A percentile compares a stretch with the other conserved stretches of the same genome.
These are phyloP conservation scores for Pongo pygmaeus DNA, from an alignment of 2,113 vertebrate species.

Conservation along the genomic window DNA sequence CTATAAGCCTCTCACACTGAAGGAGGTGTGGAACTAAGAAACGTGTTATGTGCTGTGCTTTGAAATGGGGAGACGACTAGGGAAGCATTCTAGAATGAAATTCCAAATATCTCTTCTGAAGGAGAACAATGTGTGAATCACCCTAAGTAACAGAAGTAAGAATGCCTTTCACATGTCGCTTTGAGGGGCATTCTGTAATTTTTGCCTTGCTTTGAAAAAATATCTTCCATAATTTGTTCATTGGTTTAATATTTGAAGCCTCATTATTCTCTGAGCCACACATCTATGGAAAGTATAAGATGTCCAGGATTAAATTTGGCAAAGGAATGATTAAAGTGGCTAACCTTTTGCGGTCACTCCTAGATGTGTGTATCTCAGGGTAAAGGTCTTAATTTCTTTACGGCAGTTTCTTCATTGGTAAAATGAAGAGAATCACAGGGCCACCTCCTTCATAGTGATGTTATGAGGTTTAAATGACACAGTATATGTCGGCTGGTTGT, in stretches of 20 bases:
- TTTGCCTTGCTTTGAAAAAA: neutral
- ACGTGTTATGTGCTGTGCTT: accelerated
- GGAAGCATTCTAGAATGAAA: neutral
- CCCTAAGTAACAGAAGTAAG: accelerated
- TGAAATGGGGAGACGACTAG: neutral
- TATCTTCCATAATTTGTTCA: accelerated
- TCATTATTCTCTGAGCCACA: neutral
- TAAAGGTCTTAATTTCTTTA: accelerated
- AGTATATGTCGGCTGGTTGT: accelerated
- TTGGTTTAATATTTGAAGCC: neutral
- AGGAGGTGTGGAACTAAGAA: neutral
- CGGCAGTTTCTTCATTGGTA: neutral
- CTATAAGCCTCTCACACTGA: neutral
- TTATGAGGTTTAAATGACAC: accelerated
- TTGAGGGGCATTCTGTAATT: no score
- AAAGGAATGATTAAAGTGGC: neutral
- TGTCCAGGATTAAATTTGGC: neutral
- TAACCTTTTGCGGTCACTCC: accelerated
- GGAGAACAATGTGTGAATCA: accelerated
- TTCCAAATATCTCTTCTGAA: no score
- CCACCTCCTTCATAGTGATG: accelerated
- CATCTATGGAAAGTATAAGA: accelerated
- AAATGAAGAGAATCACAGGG: neutral
- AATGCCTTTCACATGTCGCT: accelerated
- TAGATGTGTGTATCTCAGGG: no score